These are phyloP conservation scores for Colossoma macropomum DNA, from an alignment of 2,113 vertebrate genomes.

Conservation along the genomic window DNA sequence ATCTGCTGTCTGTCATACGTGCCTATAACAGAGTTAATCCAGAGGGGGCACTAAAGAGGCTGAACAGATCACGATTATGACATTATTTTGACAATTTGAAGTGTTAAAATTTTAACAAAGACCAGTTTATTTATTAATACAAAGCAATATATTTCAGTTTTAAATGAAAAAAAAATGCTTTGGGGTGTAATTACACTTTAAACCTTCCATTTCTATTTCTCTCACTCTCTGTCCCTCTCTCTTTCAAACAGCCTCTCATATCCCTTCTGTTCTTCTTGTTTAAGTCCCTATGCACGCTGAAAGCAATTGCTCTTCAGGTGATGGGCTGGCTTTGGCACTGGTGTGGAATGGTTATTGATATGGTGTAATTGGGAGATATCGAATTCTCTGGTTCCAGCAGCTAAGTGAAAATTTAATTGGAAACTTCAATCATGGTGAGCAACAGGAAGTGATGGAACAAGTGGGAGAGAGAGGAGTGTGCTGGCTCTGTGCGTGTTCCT, in stretches of 20 bases:
- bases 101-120: too few relatives aligned
- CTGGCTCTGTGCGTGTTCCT: not conserved
- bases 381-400: conserved; percentile 33
- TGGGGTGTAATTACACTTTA: too few relatives aligned
- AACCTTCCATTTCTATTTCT: not conserved
- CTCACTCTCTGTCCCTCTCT: not conserved
- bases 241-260: not conserved
- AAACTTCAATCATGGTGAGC: conserved; percentile 44
- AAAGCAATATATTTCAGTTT: too few relatives aligned
- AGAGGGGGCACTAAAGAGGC: too few relatives aligned
- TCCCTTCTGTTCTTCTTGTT: conserved; percentile 7
- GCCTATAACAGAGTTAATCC: too few relatives aligned
- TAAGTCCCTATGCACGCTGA: conserved; percentile 10
- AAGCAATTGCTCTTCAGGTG: conserved; percentile 35
- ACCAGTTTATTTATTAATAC: too few relatives aligned
- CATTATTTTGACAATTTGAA: too few relatives aligned
- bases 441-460: conserved; percentile 13
- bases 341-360: conserved; percentile 55
- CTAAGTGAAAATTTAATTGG: conserved; percentile 56
- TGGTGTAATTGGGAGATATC: conserved; percentile 52
- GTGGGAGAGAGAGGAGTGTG: not conserved
- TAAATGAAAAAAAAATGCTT: not conserved
- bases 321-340: conserved; percentile 26
- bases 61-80: too few relatives aligned
- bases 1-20: too few relatives aligned